These are phyloP conservation scores for Napeogenes inachia DNA, from an alignment of 2,888 invertebrate genomes.

Conservation along the genomic window DNA sequence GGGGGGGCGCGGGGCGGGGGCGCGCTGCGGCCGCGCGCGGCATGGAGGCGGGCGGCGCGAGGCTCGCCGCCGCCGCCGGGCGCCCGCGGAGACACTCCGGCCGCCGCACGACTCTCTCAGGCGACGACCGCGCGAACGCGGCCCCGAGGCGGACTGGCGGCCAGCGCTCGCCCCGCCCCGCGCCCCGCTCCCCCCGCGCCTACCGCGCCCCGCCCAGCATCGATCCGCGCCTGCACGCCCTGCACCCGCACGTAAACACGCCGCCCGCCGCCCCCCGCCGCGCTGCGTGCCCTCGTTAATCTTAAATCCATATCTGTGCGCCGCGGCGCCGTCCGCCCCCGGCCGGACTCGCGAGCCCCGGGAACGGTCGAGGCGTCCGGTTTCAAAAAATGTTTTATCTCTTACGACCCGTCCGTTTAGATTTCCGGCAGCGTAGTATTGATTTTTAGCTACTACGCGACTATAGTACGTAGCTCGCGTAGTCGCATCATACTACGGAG, in stretches of 20 bases:
- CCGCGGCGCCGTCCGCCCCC: constrained; percentile 48
- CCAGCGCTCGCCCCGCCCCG: constrained; percentile 43
- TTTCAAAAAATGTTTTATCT: constrained; percentile 7
- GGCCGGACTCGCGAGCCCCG: constrained; percentile 27
- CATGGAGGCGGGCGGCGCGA: constrained; percentile 77
- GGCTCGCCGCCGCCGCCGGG: constrained; percentile 74
- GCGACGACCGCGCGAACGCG: constrained; percentile 75
- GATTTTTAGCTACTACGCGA: constrained; percentile 1
- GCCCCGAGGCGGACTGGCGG: constrained; percentile 70
- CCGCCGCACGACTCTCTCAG: constrained; percentile 60
- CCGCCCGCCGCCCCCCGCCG: constrained; percentile 76
- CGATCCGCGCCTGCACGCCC: constrained; percentile 55
- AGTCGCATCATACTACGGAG: not conserved
- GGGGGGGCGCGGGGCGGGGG: constrained; percentile 53
- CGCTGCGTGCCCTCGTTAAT: constrained; percentile 67
- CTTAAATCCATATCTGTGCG: constrained; percentile 69
- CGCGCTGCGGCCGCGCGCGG: constrained; percentile 61
- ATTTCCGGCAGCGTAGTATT: not conserved
- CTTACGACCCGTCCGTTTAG: constrained; percentile 7
- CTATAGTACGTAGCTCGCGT: not conserved
- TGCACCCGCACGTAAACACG: constrained; percentile 82
- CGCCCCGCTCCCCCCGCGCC: constrained; percentile 45
- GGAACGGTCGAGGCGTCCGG: constrained; percentile 13
- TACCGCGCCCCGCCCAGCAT: constrained; percentile 50
- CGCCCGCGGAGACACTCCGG: constrained; percentile 70